Evolutionary conservation across 1,140 invertebrate genomes (phyloP), one percentile per base, ranked within the genome.

Genomic region (Microplitis demolitor): DNA sequence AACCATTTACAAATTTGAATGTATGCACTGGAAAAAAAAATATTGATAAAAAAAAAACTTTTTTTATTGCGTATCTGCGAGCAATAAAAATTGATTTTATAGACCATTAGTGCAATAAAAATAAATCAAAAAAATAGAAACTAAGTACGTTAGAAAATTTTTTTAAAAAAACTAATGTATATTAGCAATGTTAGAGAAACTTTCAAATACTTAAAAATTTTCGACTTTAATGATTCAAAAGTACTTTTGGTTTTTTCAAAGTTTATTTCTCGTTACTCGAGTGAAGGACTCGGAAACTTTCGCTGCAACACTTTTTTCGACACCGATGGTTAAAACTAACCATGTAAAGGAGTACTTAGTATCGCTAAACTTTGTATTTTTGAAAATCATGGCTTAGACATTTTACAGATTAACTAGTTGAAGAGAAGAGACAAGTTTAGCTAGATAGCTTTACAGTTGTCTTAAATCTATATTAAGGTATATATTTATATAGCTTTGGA

Each of bases 241-340:
- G 66, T 68, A 68, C 66, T 68, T 68, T 68, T n/a, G 66, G 54
- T 53, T 68, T 68, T 35, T 68, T 58, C 53, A 68, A 33, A 68
- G 66, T 68, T 68, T 53, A 58, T 68, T 68, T 68, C 66, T 68
- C 66, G 54, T 68, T 68, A 68, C 66, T 58, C 58, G 66, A 34
- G 34, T 45, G 66, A 68, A 68, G 53, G 53, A 68, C 66, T 68
- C 58, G 34, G 35, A 68, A 68, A 68, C 6, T 68, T 68, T 31
- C 4, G 53, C 66, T 14, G 35, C 66, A 58, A 68, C 66, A 39
- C 50, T 67, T 53, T 24, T 53, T 50, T 39, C 35, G 39, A 66
- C 35, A 51, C 37, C 24, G 66, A 54, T 58, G 51, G 51, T 68
- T 34, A 54, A 4, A 58, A 33, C 34, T 34, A 68, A 35, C 31